Conservation (phyloP, 2,797 vertebrate genomes). For the Channa striata region DNA sequence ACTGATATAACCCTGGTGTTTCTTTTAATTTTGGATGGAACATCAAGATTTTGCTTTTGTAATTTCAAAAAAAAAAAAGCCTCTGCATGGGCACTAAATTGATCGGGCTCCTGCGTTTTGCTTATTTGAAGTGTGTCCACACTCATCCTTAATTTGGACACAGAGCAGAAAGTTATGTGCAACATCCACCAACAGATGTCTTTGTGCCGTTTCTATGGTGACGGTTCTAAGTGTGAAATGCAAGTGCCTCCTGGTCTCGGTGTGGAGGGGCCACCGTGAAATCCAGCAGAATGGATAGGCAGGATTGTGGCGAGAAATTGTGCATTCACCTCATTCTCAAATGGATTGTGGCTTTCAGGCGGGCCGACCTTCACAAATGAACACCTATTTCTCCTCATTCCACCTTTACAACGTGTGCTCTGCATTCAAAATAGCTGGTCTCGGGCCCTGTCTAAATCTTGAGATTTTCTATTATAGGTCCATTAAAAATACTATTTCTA, state of each 20-base stretch:
- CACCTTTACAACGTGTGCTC: slow-evolving; percentile 41
- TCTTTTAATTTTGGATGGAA: not conserved
- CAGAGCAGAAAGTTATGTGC: slow-evolving; percentile 56
- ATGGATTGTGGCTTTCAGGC: slow-evolving; percentile 58
- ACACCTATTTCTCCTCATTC: slow-evolving; percentile 67
- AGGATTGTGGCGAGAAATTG: slow-evolving; percentile 57
- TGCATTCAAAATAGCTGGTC: slow-evolving; percentile 55
- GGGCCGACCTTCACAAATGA: slow-evolving; percentile 72
- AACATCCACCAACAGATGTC: slow-evolving; percentile 65
- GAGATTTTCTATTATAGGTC: slow-evolving; percentile 55
- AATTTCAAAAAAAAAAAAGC: too few species aligned
- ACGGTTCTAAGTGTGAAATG: slow-evolving; percentile 67
- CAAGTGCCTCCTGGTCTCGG: slow-evolving; percentile 48
- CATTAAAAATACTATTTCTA: slow-evolving; percentile 55
- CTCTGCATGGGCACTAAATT: not conserved
- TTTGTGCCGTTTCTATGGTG: slow-evolving; percentile 75
- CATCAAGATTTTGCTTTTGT: not conserved
- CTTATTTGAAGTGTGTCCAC: slow-evolving; percentile 39
- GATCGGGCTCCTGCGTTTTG: not conserved
- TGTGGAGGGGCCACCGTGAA: slow-evolving; percentile 61
- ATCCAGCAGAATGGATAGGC: slow-evolving; percentile 62
- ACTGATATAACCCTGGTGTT: not conserved
- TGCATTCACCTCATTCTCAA: slow-evolving; percentile 64
- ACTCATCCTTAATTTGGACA: slow-evolving; percentile 55
- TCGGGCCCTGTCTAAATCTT: slow-evolving; percentile 21